Evolutionary conservation across 1,140 invertebrate genomes (phyloP), one percentile per base, ranked within the genome.

Genomic region (Atopsyche davidsoni): DNA sequence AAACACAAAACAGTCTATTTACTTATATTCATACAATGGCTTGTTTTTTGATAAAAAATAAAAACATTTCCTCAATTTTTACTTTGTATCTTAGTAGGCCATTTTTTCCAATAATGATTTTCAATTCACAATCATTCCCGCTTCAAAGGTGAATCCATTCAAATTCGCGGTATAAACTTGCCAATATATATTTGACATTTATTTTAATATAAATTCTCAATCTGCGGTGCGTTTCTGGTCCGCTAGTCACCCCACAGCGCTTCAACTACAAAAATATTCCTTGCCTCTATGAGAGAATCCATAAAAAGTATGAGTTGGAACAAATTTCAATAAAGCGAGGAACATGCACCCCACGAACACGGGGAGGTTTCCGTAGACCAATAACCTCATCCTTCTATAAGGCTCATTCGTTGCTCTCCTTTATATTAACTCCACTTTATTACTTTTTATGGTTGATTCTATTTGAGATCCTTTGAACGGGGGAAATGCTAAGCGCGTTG

Each of bases 231-330:
- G n/a, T n/a, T n/a, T n/a, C 24, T 7, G n/a, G 10, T 25, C 28
- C n/a, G 28, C 34, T 43, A 17, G 34, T 35, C 24, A 48, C 45
- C 46, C 49, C 40, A 38, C 23, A 23, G 13, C 13, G 19, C 3
- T 23, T 21, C 28, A 42, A 24, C 44, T 28, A 55, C 48, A 42
- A n/a, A n/a, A n/a, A 45, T 53, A 53, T 41, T 53, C 47, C 45
- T 36, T 38, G 34, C 44, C 47, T 47, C 17, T 38, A 28, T 42
- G 22, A 50, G 31, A 39, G 53, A 51, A 48, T 50, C 50, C 45
- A 46, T 52, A 56, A 56, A 56, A 56, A 56, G 52, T 56, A 55
- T 49, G 54, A 56, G 54, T 46, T 35, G 54, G 54, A 56, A 56
- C 49, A 52, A 52, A 49, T 56, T 56, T 56, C 52, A 56, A 56